A percentile compares a stretch with the other conserved stretches of the same genome.
Evolutionary conservation across 2,888 invertebrate genomes (phyloP).

Genomic region (Scrobipalpa costella): DNA sequence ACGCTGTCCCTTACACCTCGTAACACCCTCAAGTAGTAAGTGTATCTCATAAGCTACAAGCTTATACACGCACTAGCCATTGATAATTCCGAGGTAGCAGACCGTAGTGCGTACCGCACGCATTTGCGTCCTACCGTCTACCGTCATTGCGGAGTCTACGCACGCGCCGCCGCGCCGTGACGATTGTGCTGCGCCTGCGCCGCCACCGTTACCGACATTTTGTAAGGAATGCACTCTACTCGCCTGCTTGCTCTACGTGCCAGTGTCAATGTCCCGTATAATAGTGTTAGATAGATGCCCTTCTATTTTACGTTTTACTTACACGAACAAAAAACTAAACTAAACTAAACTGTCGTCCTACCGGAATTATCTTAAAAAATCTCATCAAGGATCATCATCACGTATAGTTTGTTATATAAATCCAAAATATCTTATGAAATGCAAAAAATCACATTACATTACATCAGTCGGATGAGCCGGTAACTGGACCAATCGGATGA

Average conservation of each 20-base stretch:
- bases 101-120: conserved; percentile 3
- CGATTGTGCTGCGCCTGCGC: neutral
- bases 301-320: conserved; percentile 9
- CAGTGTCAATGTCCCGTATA: conserved; percentile 15
- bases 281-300: neutral
- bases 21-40: too few relatives aligned
- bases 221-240: conserved; percentile 16
- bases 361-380: too few relatives aligned
- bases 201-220: conserved; percentile 15
- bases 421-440: too few relatives aligned
- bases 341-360: too few relatives aligned
- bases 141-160: neutral
- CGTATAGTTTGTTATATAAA: too few relatives aligned
- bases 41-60: too few relatives aligned
- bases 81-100: neutral
- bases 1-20: too few relatives aligned
- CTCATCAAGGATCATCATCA: too few relatives aligned
- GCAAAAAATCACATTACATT: too few relatives aligned
- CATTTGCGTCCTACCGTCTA: conserved; percentile 4
- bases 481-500: neutral
- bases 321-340: too few relatives aligned
- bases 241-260: conserved; percentile 5
- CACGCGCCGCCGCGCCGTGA: neutral
- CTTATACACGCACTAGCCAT: neutral
- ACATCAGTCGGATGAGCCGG: neutral